phyloP scores from a whole-genome alignment of 2,797 vertebrate genomes.

The Apodemus agrarius region DNA sequence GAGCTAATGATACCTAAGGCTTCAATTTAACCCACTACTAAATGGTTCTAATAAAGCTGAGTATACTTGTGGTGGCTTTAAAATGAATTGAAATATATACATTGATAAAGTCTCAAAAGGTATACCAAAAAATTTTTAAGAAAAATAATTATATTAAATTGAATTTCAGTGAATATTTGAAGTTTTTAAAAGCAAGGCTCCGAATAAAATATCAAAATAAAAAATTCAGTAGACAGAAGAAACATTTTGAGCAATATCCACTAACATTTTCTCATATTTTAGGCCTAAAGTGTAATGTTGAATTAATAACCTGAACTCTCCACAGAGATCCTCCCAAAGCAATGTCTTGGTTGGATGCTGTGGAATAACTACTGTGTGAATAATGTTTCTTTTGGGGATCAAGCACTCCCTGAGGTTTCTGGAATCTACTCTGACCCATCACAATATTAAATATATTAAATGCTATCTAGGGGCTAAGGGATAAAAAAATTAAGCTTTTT shows the following conservation, averaged over 20 bases:
- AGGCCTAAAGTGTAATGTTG: neutral
- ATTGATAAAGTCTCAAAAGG: neutral
- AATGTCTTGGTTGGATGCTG: neutral
- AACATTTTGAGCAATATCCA: neutral
- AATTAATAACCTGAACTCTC: neutral
- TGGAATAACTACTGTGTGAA: neutral
- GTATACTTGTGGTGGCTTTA: neutral
- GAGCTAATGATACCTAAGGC: neutral
- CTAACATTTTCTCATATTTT: neutral
- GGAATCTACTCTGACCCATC: accelerated
- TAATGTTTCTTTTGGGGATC: neutral
- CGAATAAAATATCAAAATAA: neutral
- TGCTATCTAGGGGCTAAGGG: neutral
- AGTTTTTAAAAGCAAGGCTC: neutral
- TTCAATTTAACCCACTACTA: neutral
- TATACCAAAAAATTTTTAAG: neutral
- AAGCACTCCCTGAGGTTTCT: neutral
- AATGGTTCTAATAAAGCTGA: neutral
- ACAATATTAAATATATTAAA: neutral
- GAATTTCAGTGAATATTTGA: neutral
- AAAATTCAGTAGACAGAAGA: neutral
- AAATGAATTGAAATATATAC: neutral
- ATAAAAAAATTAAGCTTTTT: neutral
- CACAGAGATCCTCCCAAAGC: neutral
- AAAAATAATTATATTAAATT: neutral